phyloP scores from a whole-genome alignment of 2,113 vertebrate species.

The Lasiurus borealis region DNA sequence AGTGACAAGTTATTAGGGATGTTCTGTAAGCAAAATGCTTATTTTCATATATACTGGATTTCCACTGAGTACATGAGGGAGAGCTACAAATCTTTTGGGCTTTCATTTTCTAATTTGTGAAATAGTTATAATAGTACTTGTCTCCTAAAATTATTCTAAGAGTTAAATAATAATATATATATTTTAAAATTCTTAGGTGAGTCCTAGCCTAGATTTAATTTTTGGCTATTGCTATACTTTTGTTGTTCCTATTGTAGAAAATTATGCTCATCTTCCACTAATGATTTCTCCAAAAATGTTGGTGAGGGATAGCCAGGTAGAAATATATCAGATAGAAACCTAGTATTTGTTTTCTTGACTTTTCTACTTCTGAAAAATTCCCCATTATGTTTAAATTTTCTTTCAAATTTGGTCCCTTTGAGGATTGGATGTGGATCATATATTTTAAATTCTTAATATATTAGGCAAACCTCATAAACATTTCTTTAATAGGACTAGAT shows the following conservation, averaged over 20 bases:
- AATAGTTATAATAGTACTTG: background rate
- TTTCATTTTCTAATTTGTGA: background rate
- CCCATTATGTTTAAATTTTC: background rate
- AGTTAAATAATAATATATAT: background rate
- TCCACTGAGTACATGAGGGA: background rate
- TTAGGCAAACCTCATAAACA: constrained; percentile 41
- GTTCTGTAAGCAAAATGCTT: background rate
- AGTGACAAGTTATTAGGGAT: background rate
- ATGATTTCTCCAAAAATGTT: background rate
- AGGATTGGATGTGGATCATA: background rate
- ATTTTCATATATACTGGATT: background rate
- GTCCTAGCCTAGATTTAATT: background rate
- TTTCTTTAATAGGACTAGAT: constrained; percentile 29
- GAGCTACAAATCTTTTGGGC: background rate
- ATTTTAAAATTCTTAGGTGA: background rate
- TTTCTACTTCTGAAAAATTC: background rate
- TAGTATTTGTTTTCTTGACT: background rate
- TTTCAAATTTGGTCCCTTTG: constrained; percentile 29
- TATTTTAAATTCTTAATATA: constrained; percentile 41
- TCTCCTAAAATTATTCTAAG: background rate
- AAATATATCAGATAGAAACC: background rate
- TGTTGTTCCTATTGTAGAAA: background rate
- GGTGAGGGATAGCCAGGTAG: background rate
- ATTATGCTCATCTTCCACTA: background rate
- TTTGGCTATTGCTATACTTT: background rate